Evolutionary conservation across 2,113 vertebrate genomes (phyloP).

Genomic region (Zeus faber): DNA sequence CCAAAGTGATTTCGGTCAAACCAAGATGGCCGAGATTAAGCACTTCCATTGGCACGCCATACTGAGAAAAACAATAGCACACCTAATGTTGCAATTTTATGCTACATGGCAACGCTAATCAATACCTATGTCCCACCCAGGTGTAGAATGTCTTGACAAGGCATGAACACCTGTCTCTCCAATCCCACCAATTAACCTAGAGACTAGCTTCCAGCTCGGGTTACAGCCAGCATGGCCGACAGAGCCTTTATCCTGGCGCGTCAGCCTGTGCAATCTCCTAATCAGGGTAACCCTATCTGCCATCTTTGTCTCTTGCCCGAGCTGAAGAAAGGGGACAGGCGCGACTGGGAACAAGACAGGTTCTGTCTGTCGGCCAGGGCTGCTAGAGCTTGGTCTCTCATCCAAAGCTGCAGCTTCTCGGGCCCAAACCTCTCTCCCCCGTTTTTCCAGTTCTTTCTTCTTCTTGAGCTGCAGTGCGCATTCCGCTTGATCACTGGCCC

Average conservation of each 20-base stretch:
- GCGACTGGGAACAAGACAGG: constrained; percentile 42
- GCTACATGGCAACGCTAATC: constrained; percentile 34
- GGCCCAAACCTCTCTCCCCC: background rate
- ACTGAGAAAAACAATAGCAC: constrained; percentile 38
- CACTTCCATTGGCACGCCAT: constrained; percentile 2
- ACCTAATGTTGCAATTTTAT: constrained; percentile 45
- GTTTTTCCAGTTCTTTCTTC: constrained; percentile 9
- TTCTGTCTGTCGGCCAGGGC: constrained; percentile 44
- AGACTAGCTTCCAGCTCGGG: constrained; percentile 48
- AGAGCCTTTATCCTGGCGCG: constrained; percentile 48
- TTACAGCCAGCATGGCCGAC: constrained; percentile 54
- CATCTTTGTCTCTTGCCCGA: constrained; percentile 33
- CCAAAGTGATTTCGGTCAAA: constrained; percentile 7
- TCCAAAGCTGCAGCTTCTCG: constrained; percentile 18
- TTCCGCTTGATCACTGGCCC: constrained; percentile 22
- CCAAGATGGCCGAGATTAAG: constrained; percentile 11
- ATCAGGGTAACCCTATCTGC: constrained; percentile 66
- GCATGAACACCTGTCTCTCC: constrained; percentile 70
- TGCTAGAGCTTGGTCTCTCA: constrained; percentile 23
- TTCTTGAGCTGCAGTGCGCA: constrained; percentile 30
- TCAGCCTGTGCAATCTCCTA: constrained; percentile 61
- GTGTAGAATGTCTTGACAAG: constrained; percentile 48
- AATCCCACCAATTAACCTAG: constrained; percentile 73
- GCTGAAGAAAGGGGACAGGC: constrained; percentile 35
- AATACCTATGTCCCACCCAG: constrained; percentile 50